Conservation (phyloP, 2,797 vertebrate species). For the Rhynchonycteris naso region DNA sequence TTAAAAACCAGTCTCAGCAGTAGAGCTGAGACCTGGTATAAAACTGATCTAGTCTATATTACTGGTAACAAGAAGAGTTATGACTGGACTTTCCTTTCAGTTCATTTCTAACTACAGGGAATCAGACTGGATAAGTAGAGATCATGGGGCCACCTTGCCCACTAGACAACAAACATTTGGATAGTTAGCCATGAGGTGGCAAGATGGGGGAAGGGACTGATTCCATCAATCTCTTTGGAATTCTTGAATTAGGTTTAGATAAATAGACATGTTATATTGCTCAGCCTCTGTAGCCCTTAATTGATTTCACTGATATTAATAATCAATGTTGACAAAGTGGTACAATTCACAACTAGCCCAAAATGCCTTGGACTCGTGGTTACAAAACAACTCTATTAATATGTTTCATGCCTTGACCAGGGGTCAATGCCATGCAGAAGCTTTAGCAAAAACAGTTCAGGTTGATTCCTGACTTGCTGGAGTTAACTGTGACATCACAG, state of each 20-base stretch:
- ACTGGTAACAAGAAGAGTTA: background rate
- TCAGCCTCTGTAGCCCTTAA: background rate
- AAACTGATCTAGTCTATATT: background rate
- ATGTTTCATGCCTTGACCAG: background rate
- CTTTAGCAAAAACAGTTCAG: background rate
- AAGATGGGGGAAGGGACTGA: background rate
- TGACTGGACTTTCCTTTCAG: background rate
- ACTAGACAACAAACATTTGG: background rate
- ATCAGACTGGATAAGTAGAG: background rate
- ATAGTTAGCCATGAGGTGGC: background rate
- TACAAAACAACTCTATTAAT: background rate
- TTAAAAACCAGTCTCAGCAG: background rate
- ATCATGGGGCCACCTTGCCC: background rate
- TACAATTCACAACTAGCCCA: background rate
- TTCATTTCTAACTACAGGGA: background rate
- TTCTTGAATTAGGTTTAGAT: slow-evolving; percentile 18
- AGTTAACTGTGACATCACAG: background rate
- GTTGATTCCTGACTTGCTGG: background rate
- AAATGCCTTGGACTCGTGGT: background rate
- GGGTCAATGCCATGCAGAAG: background rate
- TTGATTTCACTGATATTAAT: background rate
- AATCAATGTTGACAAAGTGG: background rate
- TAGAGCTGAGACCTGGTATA: background rate
- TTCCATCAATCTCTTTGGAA: background rate
- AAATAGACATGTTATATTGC: background rate